Conservation (phyloP, 2,113 vertebrate species). For the Stegostoma tigrinum region DNA sequence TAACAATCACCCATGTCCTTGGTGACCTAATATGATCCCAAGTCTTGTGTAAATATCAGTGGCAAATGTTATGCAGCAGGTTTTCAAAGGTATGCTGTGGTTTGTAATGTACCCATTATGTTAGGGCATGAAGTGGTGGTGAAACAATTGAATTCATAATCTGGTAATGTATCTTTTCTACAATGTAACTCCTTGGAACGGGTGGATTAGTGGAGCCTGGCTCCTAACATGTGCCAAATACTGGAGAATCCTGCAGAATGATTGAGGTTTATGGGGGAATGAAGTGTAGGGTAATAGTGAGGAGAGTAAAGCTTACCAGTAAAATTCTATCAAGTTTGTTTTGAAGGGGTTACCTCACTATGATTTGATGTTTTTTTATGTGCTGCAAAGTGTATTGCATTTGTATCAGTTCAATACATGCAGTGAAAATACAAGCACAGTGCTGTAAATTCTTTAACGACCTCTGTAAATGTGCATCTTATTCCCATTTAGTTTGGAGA, state of each 20-base stretch:
- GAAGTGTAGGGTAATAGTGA: background rate
- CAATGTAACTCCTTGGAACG: background rate
- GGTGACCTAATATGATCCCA: background rate
- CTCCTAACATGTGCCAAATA: background rate
- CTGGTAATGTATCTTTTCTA: background rate
- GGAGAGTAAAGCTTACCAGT: background rate
- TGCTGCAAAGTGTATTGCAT: too few relatives aligned
- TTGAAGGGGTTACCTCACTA: too few relatives aligned
- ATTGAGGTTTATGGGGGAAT: background rate
- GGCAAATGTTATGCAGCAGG: background rate
- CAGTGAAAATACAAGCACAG: too few relatives aligned
- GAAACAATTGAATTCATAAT: background rate
- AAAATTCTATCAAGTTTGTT: background rate
- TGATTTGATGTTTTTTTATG: too few relatives aligned
- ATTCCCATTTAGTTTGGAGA: too few relatives aligned
- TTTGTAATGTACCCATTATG: background rate
- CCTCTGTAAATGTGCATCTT: too few relatives aligned
- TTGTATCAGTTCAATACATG: too few relatives aligned
- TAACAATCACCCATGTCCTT: background rate
- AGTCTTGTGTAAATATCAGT: background rate
- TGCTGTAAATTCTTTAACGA: too few relatives aligned
- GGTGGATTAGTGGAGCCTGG: background rate
- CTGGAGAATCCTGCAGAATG: background rate
- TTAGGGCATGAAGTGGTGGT: background rate
- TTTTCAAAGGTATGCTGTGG: background rate